Percentiles rank a stretch among this genome's conserved stretches.
Conservation (phyloP, 2,113 vertebrate species). For the Paedocypris sp. region DNA sequence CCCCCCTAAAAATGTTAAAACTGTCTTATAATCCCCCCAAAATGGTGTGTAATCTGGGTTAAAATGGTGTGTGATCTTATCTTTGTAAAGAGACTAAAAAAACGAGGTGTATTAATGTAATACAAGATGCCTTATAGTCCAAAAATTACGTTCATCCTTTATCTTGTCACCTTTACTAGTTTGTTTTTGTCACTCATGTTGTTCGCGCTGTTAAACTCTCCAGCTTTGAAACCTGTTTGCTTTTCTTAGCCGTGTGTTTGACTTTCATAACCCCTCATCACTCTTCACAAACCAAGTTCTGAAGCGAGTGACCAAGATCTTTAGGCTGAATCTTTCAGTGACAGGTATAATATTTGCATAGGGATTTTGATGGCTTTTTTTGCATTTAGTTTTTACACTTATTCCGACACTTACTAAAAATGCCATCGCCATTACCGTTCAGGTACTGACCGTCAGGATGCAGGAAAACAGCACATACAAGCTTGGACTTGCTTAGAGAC, state of each 20-base stretch:
- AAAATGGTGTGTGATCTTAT: too few relatives aligned
- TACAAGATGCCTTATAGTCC: too few relatives aligned
- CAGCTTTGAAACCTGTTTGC: not conserved
- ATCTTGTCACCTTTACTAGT: not conserved
- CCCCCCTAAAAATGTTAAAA: too few relatives aligned
- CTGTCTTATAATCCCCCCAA: too few relatives aligned
- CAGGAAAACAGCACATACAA: conserved; percentile 35
- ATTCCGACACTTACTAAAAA: too few relatives aligned
- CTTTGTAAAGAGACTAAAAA: too few relatives aligned
- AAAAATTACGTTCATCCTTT: too few relatives aligned
- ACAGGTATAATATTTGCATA: conserved; percentile 37
- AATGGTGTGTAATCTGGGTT: too few relatives aligned
- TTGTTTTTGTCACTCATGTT: not conserved
- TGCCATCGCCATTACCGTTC: too few relatives aligned
- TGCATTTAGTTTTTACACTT: conserved; percentile 7
- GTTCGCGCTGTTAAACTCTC: not conserved
- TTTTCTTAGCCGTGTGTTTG: conserved; percentile 21
- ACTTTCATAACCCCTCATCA: conserved; percentile 10
- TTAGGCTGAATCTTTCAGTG: conserved; percentile 14
- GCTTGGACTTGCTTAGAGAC: conserved; percentile 48
- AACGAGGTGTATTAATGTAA: too few relatives aligned
- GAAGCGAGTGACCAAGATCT: conserved; percentile 6
- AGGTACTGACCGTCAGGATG: too few relatives aligned
- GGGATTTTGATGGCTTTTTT: conserved; percentile 10
- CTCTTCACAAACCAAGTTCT: conserved; percentile 17